A percentile compares a stretch with the other conserved stretches of the same genome.
Conservation (phyloP, 2,888 invertebrate species). For the Himalopsyche japonica region DNA sequence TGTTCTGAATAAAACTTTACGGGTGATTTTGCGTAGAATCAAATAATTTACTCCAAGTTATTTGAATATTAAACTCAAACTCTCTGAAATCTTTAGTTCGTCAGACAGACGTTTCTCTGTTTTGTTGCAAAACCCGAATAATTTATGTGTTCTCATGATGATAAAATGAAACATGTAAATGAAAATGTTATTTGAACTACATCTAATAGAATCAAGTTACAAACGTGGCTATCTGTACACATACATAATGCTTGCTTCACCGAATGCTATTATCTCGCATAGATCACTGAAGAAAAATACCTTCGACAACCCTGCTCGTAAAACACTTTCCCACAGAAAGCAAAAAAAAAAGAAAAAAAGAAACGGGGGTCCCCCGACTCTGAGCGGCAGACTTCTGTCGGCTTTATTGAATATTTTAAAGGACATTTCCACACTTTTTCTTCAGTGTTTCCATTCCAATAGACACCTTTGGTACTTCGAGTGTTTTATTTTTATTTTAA, state of each 20-base stretch:
- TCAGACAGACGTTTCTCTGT: no score
- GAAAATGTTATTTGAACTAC: no score
- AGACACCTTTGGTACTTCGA: background rate
- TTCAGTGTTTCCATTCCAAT: background rate
- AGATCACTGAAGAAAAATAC: background rate
- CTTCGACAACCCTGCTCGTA: background rate
- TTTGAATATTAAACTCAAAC: no score
- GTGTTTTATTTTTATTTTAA: background rate
- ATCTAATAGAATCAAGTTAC: no score
- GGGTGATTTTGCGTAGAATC: no score
- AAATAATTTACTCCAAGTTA: no score
- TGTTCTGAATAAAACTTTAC: no score
- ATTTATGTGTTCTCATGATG: no score
- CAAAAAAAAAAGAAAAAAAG: background rate
- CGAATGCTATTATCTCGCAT: background rate
- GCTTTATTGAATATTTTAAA: background rate
- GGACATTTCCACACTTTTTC: background rate
- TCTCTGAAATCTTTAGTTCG: no score
- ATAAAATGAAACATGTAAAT: no score
- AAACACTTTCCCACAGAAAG: background rate
- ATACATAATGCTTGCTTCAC: background rate
- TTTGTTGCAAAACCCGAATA: no score
- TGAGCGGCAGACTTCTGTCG: background rate
- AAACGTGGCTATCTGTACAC: background rate
- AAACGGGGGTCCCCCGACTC: background rate